A percentile compares a stretch with the other conserved stretches of the same genome.
Conservation (phyloP, 1,140 invertebrate species). For the Venustaconcha ellipsiformis region DNA sequence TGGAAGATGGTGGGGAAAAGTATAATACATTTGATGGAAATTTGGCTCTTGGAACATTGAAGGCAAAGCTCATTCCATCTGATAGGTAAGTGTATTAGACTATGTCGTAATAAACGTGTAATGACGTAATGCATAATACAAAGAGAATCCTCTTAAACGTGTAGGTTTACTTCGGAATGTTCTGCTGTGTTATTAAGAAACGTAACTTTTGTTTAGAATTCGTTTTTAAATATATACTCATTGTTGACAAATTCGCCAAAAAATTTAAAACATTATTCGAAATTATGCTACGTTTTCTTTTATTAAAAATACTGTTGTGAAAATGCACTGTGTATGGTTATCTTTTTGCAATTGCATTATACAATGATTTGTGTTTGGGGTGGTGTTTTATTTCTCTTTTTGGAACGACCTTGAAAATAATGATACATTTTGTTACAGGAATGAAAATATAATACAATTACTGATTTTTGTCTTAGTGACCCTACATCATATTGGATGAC, state of each 20-base stretch:
- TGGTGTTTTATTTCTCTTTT: no score
- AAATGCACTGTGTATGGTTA: neutral
- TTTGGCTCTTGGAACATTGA: slow-evolving; percentile 41
- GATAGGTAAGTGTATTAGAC: slow-evolving; percentile 16
- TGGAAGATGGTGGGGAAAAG: slow-evolving; percentile 60
- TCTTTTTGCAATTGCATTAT: neutral
- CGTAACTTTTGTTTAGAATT: no score
- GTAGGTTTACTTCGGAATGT: neutral
- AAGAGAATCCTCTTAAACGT: no score
- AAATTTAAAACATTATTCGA: neutral
- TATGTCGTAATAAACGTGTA: neutral
- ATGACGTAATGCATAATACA: neutral
- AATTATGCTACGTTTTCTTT: neutral
- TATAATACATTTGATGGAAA: slow-evolving; percentile 50
- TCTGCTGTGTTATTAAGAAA: neutral
- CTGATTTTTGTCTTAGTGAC: slow-evolving; percentile 16
- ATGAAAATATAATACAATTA: neutral
- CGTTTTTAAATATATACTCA: neutral
- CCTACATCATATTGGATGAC: slow-evolving; percentile 39
- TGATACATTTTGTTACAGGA: neutral
- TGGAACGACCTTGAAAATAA: neutral
- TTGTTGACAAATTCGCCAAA: no score
- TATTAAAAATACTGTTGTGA: neutral
- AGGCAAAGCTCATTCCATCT: slow-evolving; percentile 22
- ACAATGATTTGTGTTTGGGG: no score